phyloP scores from a whole-genome alignment of 2,113 vertebrate species.

The Menidia beryllina region DNA sequence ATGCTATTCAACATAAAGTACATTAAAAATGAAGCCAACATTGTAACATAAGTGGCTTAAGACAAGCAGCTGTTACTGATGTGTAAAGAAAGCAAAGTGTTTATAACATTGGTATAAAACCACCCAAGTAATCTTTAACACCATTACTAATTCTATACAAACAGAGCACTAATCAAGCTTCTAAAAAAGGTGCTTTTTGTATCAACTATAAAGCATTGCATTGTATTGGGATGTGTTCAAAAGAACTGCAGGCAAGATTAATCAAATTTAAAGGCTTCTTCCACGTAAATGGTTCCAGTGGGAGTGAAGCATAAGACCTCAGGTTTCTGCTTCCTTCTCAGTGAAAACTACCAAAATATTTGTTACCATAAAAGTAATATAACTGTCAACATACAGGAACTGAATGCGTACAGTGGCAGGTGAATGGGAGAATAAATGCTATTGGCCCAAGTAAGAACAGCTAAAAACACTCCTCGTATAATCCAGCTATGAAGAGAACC shows the following conservation, averaged over 20 bases:
- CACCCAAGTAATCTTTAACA: conserved; percentile 39
- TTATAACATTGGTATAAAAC: conserved; percentile 56
- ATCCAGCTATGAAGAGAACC: conserved; percentile 83
- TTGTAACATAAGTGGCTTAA: background rate
- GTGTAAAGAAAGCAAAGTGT: conserved; percentile 36
- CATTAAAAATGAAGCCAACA: background rate
- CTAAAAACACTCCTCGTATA: conserved; percentile 47
- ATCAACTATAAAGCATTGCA: conserved; percentile 87
- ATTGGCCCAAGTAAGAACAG: conserved; percentile 80
- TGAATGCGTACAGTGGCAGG: conserved; percentile 53
- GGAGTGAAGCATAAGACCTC: conserved; percentile 36
- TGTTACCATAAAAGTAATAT: conserved; percentile 21
- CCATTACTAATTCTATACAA: conserved; percentile 51
- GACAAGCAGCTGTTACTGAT: conserved; percentile 23
- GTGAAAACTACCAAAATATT: conserved; percentile 42
- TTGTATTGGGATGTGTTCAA: conserved; percentile 76
- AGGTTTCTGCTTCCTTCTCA: conserved; percentile 31
- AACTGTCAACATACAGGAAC: conserved; percentile 48
- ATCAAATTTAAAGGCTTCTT: conserved; percentile 71
- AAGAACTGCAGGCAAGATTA: conserved; percentile 75
- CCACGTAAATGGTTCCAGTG: conserved; percentile 34
- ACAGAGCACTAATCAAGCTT: conserved; percentile 55
- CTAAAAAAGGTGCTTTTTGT: conserved; percentile 75
- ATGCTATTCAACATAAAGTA: background rate
- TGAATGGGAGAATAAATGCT: conserved; percentile 73